Conservation (phyloP, 2,888 invertebrate species). For the Caradrina kadenii region DNA sequence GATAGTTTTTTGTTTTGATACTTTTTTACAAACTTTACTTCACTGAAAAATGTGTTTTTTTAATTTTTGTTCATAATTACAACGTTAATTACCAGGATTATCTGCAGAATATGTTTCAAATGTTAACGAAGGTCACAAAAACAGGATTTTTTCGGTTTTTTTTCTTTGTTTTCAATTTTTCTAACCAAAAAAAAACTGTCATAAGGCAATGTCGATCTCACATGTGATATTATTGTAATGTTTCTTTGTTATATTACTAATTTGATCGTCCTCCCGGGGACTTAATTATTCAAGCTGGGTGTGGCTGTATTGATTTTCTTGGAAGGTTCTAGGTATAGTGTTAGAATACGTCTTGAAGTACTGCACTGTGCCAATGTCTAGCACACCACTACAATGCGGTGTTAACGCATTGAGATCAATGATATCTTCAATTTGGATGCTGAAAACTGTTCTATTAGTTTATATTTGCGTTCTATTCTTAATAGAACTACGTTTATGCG, state of each 20-base stretch:
- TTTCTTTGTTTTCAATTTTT: slow-evolving; percentile 89
- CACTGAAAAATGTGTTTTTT: slow-evolving; percentile 79
- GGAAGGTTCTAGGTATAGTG: slow-evolving; percentile 88
- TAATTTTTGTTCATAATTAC: slow-evolving; percentile 65
- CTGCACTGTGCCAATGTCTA: slow-evolving; percentile 82
- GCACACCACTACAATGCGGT: slow-evolving; percentile 79
- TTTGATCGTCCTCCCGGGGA: slow-evolving; percentile 72
- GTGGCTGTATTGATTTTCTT: slow-evolving; percentile 91
- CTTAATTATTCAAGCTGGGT: slow-evolving; percentile 90
- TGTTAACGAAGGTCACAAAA: slow-evolving; percentile 65
- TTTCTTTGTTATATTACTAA: slow-evolving; percentile 73
- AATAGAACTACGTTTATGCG: slow-evolving; percentile 10
- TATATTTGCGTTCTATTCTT: slow-evolving; percentile 9
- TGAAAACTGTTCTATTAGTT: slow-evolving; percentile 20
- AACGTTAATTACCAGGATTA: slow-evolving; percentile 51
- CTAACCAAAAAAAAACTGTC: slow-evolving; percentile 89
- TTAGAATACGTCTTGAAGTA: slow-evolving; percentile 85
- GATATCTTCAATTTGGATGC: slow-evolving; percentile 58
- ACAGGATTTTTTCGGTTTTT: slow-evolving; percentile 78
- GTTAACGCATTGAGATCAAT: slow-evolving; percentile 69
- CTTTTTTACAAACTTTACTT: slow-evolving; percentile 89
- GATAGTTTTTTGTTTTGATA: slow-evolving; percentile 91
- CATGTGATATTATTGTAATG: slow-evolving; percentile 83
- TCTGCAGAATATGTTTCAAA: slow-evolving; percentile 38
- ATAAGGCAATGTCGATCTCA: slow-evolving; percentile 82